phyloP scores from a whole-genome alignment of 35 echinoderm and acorn worm species.

The Patiria miniata region DNA sequence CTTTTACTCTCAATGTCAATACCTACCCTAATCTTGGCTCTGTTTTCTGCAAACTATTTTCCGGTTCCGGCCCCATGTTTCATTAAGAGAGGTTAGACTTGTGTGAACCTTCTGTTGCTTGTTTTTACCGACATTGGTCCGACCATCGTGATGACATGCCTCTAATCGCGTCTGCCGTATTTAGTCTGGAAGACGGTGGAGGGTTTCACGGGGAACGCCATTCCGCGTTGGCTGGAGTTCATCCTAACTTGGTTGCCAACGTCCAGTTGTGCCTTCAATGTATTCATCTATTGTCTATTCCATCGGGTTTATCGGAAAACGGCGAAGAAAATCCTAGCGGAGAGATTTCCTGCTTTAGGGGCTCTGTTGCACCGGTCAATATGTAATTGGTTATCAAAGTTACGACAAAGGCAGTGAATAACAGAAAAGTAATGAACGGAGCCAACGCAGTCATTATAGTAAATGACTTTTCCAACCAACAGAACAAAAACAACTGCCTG shows the following conservation, averaged over 20 bases:
- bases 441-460: too few species aligned
- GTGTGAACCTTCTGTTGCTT: not conserved
- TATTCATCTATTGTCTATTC: conserved; percentile 12
- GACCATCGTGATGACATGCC: not conserved
- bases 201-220: too few species aligned
- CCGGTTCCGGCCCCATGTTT: not conserved
- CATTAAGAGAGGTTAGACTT: not conserved
- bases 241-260: not conserved
- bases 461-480: too few species aligned
- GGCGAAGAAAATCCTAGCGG: not conserved
- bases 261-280: not conserved
- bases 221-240: not conserved
- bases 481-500: too few species aligned
- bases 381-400: not conserved
- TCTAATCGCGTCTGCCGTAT: not conserved
- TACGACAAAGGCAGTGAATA: too few species aligned
- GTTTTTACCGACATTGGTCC: not conserved
- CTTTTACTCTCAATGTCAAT: not conserved
- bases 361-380: not conserved
- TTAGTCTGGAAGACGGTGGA: too few species aligned
- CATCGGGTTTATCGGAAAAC: not conserved
- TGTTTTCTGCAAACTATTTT: not conserved
- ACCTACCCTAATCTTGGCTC: not conserved
- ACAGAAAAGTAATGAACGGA: too few species aligned
- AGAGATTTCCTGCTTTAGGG: not conserved